These are phyloP conservation scores for Gari tellinella DNA, from an alignment of 2,888 invertebrate genomes.

Conservation along the genomic window DNA sequence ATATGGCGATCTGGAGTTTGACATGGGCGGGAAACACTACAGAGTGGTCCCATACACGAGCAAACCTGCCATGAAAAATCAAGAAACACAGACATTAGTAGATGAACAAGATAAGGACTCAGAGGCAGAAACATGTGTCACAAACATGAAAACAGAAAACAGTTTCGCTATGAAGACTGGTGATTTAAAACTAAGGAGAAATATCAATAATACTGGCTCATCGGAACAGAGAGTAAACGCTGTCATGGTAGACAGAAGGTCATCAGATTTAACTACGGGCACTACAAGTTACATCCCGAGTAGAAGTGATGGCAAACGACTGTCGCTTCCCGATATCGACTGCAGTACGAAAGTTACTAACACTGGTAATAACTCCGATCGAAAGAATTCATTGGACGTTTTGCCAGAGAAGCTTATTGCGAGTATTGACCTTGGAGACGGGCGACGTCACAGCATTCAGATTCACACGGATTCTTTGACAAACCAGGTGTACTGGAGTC, in stretches of 20 bases:
- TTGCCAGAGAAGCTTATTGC: conserved; percentile 56
- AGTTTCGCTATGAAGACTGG: too few species aligned
- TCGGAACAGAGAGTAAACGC: neutral
- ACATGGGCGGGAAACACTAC: conserved; percentile 30
- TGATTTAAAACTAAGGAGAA: neutral
- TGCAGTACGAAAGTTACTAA: neutral
- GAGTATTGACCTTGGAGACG: conserved; percentile 54
- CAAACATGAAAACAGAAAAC: neutral
- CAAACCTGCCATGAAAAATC: conserved; percentile 24
- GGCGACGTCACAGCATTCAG: conserved; percentile 45
- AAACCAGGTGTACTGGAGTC: conserved; percentile 55
- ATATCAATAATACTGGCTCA: neutral
- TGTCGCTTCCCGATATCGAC: too few species aligned
- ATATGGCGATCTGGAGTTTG: conserved; percentile 35
- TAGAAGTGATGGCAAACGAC: too few species aligned
- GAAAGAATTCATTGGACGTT: conserved; percentile 38
- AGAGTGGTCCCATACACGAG: conserved; percentile 27
- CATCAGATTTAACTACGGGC: too few species aligned
- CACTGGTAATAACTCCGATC: conserved; percentile 15
- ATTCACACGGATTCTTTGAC: conserved; percentile 36
- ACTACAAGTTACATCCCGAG: too few species aligned
- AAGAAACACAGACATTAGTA: conserved; percentile 38
- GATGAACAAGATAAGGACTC: conserved; percentile 19
- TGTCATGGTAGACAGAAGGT: too few species aligned
- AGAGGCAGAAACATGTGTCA: conserved; percentile 11